A percentile compares a stretch with the other conserved stretches of the same genome.
Evolutionary conservation across 2,113 vertebrate species (phyloP).

Genomic region (Tragelaphus imberbis): DNA sequence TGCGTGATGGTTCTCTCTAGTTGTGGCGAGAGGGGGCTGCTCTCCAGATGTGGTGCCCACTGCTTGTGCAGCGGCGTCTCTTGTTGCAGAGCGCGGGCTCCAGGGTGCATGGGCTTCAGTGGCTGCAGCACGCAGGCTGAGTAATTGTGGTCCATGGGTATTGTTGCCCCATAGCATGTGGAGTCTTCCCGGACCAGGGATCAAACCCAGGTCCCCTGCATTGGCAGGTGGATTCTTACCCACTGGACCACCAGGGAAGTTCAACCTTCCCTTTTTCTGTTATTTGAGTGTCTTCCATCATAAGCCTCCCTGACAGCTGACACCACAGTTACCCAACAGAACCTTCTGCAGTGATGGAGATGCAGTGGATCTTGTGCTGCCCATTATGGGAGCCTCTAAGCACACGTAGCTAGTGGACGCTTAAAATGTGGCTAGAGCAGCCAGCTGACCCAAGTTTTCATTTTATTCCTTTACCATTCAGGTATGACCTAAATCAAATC

Average conservation of each 20-base stretch:
- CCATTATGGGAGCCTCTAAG: neutral
- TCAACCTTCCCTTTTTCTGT: neutral
- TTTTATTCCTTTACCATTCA: neutral
- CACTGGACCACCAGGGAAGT: neutral
- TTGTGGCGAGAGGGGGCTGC: neutral
- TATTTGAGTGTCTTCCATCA: neutral
- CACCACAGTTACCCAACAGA: neutral
- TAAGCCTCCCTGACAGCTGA: neutral
- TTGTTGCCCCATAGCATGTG: neutral
- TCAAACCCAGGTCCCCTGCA: neutral
- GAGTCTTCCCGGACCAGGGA: neutral
- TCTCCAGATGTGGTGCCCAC: neutral
- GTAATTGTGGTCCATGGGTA: neutral
- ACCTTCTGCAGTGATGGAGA: too few species aligned
- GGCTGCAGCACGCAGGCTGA: neutral
- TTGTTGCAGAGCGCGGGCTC: neutral
- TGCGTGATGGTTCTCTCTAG: neutral
- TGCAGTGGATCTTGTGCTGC: neutral
- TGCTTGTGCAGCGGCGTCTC: rapidly evolving
- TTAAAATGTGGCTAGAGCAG: neutral
- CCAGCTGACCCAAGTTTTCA: neutral
- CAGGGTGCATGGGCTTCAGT: neutral
- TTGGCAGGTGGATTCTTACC: neutral
- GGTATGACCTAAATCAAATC: too few species aligned
- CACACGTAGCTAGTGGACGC: neutral